phyloP scores from a whole-genome alignment of 2,797 vertebrate species.

The Darevskia mixta region DNA sequence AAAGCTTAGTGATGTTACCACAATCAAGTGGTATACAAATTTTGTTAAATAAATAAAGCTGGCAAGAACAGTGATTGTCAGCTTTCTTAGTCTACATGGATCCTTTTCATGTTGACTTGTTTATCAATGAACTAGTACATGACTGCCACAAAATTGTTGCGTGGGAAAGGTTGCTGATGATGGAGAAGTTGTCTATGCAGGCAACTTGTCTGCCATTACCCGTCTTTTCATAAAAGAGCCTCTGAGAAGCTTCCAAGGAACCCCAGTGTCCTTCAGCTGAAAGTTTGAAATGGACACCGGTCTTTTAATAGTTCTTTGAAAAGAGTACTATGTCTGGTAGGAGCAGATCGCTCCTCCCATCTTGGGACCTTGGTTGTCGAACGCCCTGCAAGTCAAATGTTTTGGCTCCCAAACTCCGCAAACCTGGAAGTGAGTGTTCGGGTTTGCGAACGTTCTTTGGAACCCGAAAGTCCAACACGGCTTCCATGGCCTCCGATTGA shows the following conservation, averaged over 20 bases:
- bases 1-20: too few species aligned
- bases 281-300: background rate
- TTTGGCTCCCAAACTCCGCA: too few species aligned
- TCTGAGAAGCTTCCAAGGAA: background rate
- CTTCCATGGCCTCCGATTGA: too few species aligned
- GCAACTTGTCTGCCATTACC: background rate
- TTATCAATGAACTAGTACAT: too few species aligned
- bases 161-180: background rate
- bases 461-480: too few species aligned
- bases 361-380: background rate
- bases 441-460: too few species aligned
- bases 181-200: background rate
- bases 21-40: too few species aligned
- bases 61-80: background rate
- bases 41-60: background rate
- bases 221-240: background rate
- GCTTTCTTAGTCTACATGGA: background rate
- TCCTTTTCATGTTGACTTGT: background rate
- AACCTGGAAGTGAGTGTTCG: too few species aligned
- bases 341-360: background rate
- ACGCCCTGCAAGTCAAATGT: too few species aligned
- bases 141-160: background rate
- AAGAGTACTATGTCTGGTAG: background rate
- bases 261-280: background rate
- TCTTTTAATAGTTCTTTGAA: background rate